Evolutionary conservation across 2,888 invertebrate genomes (phyloP).

Genomic region (Oscheius sp.): DNA sequence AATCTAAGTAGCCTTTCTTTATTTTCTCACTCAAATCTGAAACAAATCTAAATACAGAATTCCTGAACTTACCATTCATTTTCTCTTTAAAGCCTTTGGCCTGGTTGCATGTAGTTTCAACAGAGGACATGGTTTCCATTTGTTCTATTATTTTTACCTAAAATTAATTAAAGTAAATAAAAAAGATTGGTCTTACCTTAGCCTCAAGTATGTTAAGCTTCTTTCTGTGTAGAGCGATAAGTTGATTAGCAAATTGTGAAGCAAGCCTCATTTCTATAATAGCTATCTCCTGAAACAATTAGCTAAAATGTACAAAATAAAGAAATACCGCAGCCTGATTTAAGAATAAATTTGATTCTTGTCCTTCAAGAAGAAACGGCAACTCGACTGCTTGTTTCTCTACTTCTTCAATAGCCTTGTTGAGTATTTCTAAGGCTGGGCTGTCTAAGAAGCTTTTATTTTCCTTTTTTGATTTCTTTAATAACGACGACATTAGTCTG

Average conservation of each 20-base stretch:
- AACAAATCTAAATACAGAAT: background rate
- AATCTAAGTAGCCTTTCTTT: too few species aligned
- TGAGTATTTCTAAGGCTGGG: background rate
- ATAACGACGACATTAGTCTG: background rate
- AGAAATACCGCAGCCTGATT: slow-evolving; percentile 4
- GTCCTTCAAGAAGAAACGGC: background rate
- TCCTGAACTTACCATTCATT: background rate
- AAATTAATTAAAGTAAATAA: too few species aligned
- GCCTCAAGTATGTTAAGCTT: background rate
- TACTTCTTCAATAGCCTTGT: background rate
- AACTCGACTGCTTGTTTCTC: background rate
- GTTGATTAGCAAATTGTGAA: background rate
- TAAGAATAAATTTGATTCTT: background rate
- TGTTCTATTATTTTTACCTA: background rate
- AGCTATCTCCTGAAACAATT: slow-evolving; percentile 7
- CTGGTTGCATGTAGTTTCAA: background rate
- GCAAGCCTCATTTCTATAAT: background rate
- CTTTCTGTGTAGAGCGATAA: background rate
- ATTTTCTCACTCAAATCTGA: background rate
- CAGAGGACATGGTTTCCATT: background rate
- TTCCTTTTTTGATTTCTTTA: background rate
- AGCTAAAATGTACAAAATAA: background rate
- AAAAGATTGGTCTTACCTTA: too few species aligned
- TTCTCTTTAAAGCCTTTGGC: background rate
- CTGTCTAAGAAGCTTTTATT: background rate